These are phyloP conservation scores for Pygmarrhopalites habei DNA, from an alignment of 1,140 invertebrate species.

Conservation along the genomic window DNA sequence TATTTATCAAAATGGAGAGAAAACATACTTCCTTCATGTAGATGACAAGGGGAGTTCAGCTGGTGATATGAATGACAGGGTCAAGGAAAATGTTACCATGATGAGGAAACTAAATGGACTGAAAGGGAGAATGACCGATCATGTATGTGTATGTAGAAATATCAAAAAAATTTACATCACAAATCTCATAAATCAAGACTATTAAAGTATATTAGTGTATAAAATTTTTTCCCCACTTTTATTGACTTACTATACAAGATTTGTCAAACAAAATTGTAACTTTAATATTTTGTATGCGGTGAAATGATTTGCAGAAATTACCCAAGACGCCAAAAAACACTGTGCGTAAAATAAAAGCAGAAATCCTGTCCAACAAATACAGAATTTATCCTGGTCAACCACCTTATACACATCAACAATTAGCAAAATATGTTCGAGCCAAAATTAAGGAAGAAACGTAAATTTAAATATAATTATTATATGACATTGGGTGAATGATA, in stretches of 20 bases:
- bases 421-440: conserved; percentile 12
- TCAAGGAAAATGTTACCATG: conserved; percentile 12
- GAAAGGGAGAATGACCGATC: conserved; percentile 5
- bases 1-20: conserved; percentile 13
- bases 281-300: no score
- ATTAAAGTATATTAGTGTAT: no score
- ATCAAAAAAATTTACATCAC: no score
- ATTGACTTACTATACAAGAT: no score
- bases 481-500: no score
- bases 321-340: conserved; percentile 10
- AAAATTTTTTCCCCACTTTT: no score
- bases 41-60: neutral
- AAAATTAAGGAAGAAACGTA: conserved; percentile 12
- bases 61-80: neutral
- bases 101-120: conserved; percentile 9
- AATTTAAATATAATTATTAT: no score
- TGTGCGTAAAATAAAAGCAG: neutral
- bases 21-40: conserved; percentile 5
- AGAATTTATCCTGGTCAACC: conserved; percentile 9
- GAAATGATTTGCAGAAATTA: neutral
- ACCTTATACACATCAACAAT: conserved; percentile 6
- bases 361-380: neutral
- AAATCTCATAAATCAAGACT: no score
- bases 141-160: no score
- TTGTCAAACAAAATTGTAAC: no score